Evolutionary conservation across 2,797 vertebrate genomes (phyloP).

Genomic region (Oophaga sylvatica): DNA sequence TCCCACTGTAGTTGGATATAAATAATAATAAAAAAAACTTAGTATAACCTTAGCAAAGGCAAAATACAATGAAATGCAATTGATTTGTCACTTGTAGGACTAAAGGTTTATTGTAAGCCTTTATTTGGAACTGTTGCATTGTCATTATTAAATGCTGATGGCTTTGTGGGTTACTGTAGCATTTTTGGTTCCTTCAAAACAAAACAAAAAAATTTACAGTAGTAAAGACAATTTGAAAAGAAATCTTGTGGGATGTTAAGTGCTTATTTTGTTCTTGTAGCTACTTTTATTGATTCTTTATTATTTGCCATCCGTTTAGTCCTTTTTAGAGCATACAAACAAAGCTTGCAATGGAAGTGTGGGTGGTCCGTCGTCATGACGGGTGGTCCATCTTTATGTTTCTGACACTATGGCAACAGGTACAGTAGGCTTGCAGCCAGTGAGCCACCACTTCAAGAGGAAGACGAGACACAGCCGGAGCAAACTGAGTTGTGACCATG

Average conservation of each 20-base stretch:
- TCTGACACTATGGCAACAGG: no score
- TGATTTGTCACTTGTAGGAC: constrained; percentile 31
- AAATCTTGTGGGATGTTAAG: constrained; percentile 7
- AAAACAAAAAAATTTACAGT: constrained; percentile 37
- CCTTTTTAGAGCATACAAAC: neutral
- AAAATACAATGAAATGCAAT: constrained; percentile 26
- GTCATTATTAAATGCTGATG: constrained; percentile 57
- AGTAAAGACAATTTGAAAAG: constrained; percentile 52
- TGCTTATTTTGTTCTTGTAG: constrained; percentile 5
- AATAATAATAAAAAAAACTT: constrained; percentile 19
- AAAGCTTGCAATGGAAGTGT: neutral
- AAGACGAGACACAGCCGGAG: no score
- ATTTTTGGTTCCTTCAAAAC: constrained; percentile 56
- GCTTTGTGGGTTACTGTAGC: constrained; percentile 51
- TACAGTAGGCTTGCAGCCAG: no score
- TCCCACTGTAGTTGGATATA: constrained; percentile 46
- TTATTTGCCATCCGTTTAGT: neutral
- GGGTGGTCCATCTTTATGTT: no score
- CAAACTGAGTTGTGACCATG: no score
- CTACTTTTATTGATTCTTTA: neutral
- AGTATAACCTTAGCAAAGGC: constrained; percentile 43
- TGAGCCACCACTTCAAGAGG: no score
- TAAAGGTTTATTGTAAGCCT: constrained; percentile 29
- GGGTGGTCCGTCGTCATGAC: neutral
- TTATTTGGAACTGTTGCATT: constrained; percentile 44